Evolutionary conservation across 1,140 invertebrate genomes (phyloP), one percentile per base, ranked within the genome.

Genomic region (Leptopilina boulardi): DNA sequence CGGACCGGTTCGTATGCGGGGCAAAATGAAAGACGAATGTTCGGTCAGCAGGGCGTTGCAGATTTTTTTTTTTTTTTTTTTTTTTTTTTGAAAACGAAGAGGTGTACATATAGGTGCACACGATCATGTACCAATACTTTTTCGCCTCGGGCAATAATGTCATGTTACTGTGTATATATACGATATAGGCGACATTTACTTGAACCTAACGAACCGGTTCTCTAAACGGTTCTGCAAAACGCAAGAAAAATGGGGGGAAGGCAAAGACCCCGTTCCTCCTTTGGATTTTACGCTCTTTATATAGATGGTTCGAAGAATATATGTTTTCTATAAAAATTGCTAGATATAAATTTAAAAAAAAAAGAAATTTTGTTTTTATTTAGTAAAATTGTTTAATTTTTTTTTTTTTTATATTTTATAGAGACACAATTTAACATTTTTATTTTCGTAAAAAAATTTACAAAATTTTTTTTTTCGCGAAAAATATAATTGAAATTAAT

Each of bases 141-240:
- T 66, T 30, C 21, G 13, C 23, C 59, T 30, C 59, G 13, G 26
- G 59, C 23, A 30, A 30, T 66, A 66, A 30, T 59, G 19, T 23
- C 54, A 19, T 66, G 26, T 66, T n/a, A 23, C 11, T 66, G n/a
- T n/a, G n/a, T n/a, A n/a, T n/a, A n/a, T n/a, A n/a, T n/a, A 15
- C 59, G 11, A 66, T 66, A 66, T 66, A 30, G 59, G 59, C 59
- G 59, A 66, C 59, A 66, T 66, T 66, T 66, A 66, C 59, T 66
- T 8, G 13, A 30, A 66, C 59, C 26, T 66, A 30, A 66, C 59
- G 23, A 26, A 66, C 26, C 59, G 59, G 59, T 66, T 66, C 59
- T 34, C 23, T 66, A 23, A 66, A 66, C 23, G 56, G 56, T 30
- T 66, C 6, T 66, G 23, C 19, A 6, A 10, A 11, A 6, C 23